These are phyloP conservation scores for Collichthys lucidus DNA, from an alignment of 2,113 vertebrate genomes.

Conservation along the genomic window DNA sequence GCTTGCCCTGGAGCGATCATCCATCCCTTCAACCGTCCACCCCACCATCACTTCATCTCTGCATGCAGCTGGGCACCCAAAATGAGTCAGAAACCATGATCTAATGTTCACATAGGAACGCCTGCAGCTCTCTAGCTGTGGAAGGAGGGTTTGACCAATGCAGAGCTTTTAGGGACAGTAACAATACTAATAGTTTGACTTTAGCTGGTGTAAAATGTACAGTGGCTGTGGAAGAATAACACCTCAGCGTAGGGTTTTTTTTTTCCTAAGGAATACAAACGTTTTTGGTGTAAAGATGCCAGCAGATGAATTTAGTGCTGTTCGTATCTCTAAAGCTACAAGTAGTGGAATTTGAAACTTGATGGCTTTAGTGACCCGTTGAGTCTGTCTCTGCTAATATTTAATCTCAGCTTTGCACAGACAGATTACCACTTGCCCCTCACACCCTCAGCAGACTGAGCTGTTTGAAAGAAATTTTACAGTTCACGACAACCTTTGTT, in stretches of 20 bases:
- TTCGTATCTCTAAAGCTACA: background rate
- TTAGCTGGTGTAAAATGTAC: constrained; percentile 10
- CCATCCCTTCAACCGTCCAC: constrained; percentile 46
- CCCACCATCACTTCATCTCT: constrained; percentile 46
- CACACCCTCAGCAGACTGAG: background rate
- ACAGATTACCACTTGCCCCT: background rate
- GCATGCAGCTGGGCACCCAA: constrained; percentile 50
- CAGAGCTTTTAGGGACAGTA: constrained; percentile 10
- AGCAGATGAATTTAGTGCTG: background rate
- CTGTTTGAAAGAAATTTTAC: background rate
- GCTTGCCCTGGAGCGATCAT: constrained; percentile 39
- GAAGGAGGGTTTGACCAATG: constrained; percentile 21
- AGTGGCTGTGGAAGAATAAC: constrained; percentile 11
- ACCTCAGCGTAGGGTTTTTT: background rate
- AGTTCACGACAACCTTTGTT: background rate
- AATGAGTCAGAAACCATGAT: constrained; percentile 54
- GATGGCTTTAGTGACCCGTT: background rate
- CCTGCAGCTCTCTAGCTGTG: constrained; percentile 36
- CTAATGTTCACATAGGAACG: constrained; percentile 65
- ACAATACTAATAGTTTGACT: constrained; percentile 4
- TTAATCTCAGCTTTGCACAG: background rate
- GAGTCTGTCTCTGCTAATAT: background rate
- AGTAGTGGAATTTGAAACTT: constrained; percentile 8
- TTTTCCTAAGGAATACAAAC: constrained; percentile 15
- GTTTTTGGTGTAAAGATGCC: background rate